Evolutionary conservation across 2,888 invertebrate species (phyloP), one percentile per base, ranked within the genome.

Genomic region (Lasius fuliginosus): DNA sequence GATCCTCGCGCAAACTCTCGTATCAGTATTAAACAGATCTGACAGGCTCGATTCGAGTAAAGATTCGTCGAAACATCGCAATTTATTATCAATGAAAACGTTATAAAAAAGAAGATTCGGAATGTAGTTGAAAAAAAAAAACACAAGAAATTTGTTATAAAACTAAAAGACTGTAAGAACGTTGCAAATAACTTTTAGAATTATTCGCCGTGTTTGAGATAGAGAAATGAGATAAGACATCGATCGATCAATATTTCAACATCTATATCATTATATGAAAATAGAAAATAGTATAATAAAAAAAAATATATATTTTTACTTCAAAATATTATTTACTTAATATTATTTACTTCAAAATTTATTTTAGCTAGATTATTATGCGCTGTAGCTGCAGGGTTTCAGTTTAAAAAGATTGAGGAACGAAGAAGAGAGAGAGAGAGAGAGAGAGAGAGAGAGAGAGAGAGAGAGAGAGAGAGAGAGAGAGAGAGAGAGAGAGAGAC

Each of bases 1-100:
- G 71, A 81, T 60, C 36, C 58, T 18, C 40, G 58, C 46, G 42
- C 30, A 5, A 77, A 64, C 1, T 12, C 23, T 46, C 58, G 68
- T 27, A 30, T 27, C 5, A 46, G 15, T n/a, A 15, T 33, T 23
- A 23, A 30, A 5, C 40, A 46, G 2, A 27, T 3, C 23, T n/a
- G 53, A 36, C 18, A 5, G 6, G 15, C 23, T 53, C 27, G 23
- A 64, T 36, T 77, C 23, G 56, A 23, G 12, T 18, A 53, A 58
- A 27, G 33, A 68, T 36, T 27, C 11, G 12, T 18, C 15, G 4
- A 33, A 77, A 49, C n/a, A 1, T 75, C 18, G 33, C 64, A 15
- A 36, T 3, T 62, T 12, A n/a, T 62, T 18, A 23, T 53, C 12
- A n/a, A 5, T 3, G 4, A 53, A 53, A 65, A n/a, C 0, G 5